Evolutionary conservation across 2,113 vertebrate species (phyloP).

Genomic region (Clarias magur): DNA sequence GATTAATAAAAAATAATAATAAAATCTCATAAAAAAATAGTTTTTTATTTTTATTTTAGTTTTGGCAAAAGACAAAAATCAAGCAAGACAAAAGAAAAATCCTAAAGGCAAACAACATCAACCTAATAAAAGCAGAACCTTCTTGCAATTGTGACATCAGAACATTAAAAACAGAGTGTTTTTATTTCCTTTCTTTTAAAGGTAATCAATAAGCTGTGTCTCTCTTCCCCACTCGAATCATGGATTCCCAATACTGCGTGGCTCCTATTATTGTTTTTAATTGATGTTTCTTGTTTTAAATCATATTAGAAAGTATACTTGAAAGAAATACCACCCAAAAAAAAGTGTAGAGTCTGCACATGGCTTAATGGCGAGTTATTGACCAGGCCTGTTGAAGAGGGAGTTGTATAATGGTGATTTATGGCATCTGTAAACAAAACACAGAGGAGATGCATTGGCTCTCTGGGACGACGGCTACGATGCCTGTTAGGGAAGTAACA

Average conservation of each 20-base stretch:
- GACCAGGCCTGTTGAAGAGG: conserved; percentile 42
- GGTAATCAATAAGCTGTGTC: conserved; percentile 45
- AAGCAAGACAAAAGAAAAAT: too few relatives aligned
- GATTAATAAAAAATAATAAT: too few relatives aligned
- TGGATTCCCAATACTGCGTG: conserved; percentile 50
- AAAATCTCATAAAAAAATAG: too few relatives aligned
- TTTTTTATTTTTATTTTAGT: too few relatives aligned
- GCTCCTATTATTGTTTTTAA: conserved; percentile 43
- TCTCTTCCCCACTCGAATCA: conserved; percentile 27
- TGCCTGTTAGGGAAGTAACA: conserved; percentile 25
- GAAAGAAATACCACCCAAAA: conserved; percentile 38
- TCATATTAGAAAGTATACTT: conserved; percentile 47
- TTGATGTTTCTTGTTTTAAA: conserved; percentile 51
- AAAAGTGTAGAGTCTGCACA: conserved; percentile 32
- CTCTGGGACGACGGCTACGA: conserved; percentile 12
- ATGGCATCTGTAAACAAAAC: conserved; percentile 50
- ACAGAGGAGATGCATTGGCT: conserved; percentile 22
- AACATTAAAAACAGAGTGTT: conserved; percentile 29
- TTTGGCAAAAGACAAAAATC: too few relatives aligned
- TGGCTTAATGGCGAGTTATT: conserved; percentile 53
- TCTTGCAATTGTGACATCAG: conserved; percentile 36
- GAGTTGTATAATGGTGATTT: conserved; percentile 41
- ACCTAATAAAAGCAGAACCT: background rate
- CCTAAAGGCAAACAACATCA: background rate
- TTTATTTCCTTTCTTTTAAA: conserved; percentile 23